Percentiles rank a stretch among this genome's conserved stretches.
These are phyloP conservation scores for Crocodylus rhombifer DNA, from an alignment of 2,797 vertebrate genomes.

Conservation along the genomic window DNA sequence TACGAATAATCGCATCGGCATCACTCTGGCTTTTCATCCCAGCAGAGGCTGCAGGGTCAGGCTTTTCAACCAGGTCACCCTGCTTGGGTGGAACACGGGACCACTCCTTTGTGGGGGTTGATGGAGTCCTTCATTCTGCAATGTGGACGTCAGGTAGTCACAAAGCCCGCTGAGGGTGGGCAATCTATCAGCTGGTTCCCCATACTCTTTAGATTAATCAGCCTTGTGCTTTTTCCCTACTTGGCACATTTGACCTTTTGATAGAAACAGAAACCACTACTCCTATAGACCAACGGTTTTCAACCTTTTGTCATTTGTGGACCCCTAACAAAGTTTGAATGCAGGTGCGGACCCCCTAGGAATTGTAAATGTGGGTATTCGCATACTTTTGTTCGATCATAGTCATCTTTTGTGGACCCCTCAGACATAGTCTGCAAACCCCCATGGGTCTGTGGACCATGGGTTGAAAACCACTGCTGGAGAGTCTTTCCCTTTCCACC, in stretches of 20 bases:
- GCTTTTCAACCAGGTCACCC: conserved; percentile 67
- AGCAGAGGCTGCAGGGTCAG: conserved; percentile 36
- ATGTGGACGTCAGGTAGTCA: conserved; percentile 57
- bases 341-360: no score
- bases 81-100: conserved; percentile 66
- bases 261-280: neutral
- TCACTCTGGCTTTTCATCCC: conserved; percentile 27
- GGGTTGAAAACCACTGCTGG: no score
- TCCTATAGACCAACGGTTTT: no score
- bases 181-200: conserved; percentile 68
- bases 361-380: no score
- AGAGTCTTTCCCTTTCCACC: neutral
- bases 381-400: no score
- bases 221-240: neutral
- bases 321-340: no score
- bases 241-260: conserved; percentile 7
- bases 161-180: conserved; percentile 59
- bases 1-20: conserved; percentile 59
- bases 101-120: conserved; percentile 43
- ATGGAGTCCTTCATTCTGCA: conserved; percentile 41
- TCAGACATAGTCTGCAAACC: no score
- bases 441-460: no score
- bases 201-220: conserved; percentile 46
- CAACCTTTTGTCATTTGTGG: no score
- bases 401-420: no score